Evolutionary conservation across 2,888 invertebrate genomes (phyloP).

Genomic region (Polydrusus pterygomalis): DNA sequence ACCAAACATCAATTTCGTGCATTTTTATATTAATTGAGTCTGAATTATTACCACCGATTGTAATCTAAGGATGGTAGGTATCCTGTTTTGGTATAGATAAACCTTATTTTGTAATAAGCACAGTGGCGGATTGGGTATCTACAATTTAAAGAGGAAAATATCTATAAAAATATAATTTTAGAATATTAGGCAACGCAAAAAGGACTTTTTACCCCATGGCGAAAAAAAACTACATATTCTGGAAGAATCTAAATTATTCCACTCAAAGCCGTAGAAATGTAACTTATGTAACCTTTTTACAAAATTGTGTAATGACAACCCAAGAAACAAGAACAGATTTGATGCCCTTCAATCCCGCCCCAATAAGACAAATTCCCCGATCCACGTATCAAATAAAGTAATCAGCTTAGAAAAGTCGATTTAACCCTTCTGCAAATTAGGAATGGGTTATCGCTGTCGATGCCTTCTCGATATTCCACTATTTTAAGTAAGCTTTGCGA

Average conservation of each 20-base stretch:
- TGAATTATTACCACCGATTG: slow-evolving; percentile 25
- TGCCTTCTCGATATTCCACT: too few species aligned
- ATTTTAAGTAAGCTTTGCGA: too few species aligned
- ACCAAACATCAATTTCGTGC: slow-evolving; percentile 33
- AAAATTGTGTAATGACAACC: slow-evolving; percentile 13
- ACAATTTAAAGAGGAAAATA: not conserved
- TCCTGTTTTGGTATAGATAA: too few species aligned
- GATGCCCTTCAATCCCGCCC: slow-evolving; percentile 39
- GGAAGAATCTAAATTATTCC: not conserved
- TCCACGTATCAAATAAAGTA: slow-evolving; percentile 63
- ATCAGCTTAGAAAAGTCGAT: slow-evolving; percentile 56
- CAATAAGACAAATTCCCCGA: slow-evolving; percentile 65
- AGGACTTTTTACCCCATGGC: too few species aligned
- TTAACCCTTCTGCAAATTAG: slow-evolving; percentile 47
- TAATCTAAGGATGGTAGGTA: not conserved
- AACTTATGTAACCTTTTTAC: not conserved
- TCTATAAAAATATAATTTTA: too few species aligned
- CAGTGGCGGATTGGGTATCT: too few species aligned
- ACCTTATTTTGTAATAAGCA: too few species aligned
- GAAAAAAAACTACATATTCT: not conserved
- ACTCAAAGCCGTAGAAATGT: not conserved
- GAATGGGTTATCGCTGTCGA: too few species aligned
- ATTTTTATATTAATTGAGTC: slow-evolving; percentile 30
- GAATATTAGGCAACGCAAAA: too few species aligned
- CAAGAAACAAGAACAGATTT: slow-evolving; percentile 41